phyloP scores from a whole-genome alignment of 2,888 invertebrate species.

The Leucania comma region DNA sequence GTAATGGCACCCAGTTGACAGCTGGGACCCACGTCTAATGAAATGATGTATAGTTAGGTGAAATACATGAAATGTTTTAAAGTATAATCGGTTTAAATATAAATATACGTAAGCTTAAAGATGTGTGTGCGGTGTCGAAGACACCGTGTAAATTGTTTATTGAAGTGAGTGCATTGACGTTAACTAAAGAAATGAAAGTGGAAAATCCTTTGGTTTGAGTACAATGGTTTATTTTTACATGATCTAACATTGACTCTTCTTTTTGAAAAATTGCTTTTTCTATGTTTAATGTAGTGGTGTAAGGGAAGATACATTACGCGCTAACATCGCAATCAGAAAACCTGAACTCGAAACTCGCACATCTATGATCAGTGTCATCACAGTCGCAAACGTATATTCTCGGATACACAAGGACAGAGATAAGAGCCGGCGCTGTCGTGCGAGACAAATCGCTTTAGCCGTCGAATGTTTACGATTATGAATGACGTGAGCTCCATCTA shows the following conservation, averaged over 20 bases:
- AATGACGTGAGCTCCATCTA: no score
- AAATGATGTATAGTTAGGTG: slow-evolving; percentile 55
- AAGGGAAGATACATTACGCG: no score
- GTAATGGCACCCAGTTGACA: slow-evolving; percentile 74
- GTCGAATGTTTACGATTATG: no score
- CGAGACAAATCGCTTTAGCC: no score
- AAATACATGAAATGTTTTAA: slow-evolving; percentile 61
- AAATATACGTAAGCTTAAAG: slow-evolving; percentile 48
- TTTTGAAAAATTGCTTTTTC: neutral
- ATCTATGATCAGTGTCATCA: no score
- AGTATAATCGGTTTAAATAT: slow-evolving; percentile 44
- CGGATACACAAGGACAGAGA: no score
- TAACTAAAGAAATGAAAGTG: slow-evolving; percentile 5
- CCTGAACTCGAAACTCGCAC: no score
- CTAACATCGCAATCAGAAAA: no score
- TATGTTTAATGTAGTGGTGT: no score
- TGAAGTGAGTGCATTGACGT: slow-evolving; percentile 19
- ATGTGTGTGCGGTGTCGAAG: slow-evolving; percentile 56
- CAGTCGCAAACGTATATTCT: no score
- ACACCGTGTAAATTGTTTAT: slow-evolving; percentile 43
- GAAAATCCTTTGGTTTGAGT: neutral
- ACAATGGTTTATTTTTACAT: neutral
- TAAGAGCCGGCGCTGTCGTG: no score
- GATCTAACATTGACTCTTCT: neutral
- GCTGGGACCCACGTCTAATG: slow-evolving; percentile 83